Base-by-base conservation (phyloP, 1,140 invertebrate genomes). In the Euwallacea fornicatus region DNA sequence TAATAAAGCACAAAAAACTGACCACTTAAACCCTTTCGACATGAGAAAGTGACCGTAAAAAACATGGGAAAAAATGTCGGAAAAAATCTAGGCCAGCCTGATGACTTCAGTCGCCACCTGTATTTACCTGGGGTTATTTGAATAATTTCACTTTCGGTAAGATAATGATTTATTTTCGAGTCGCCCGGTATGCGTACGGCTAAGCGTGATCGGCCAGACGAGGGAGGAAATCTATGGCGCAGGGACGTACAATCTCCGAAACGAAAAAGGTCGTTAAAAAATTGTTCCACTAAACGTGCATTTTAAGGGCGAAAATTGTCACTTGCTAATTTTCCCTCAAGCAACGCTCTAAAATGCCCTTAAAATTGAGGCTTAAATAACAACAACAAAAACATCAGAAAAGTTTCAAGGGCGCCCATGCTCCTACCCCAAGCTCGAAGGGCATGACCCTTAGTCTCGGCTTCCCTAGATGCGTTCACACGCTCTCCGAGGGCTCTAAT, bases 391-490 rank as follows among this genome's bases (percentile, higher is more conserved):
- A 33, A 2, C 21, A 33, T 33, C 21, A 33, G 21, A 33, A 33
- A 33, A 33, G 21, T 33, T 33, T 33, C 21, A 70, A 64, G 69
- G 69, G 55, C 69, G 69, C 69, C 69, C 41, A 65, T 71, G 69
- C 42, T 58, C 69, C 55, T 64, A 66, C 63, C 56, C 60, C 69
- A 60, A 64, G 44, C 13, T 61, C 15, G 11, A 43, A 56, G 50
- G 56, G 53, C 70, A 72, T 72, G 71, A 63, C 71, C 65, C 65
- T 55, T 54, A 47, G 69, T 66, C 71, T 66, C 58, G 71, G 59
- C 74, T 69, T 75, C 74, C 74, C 74, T 75, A 71, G 74, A 73
- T 72, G 63, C 69, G 74, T 75, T 75, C 74, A 75, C 74, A 75
- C 74, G 74, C 71, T 75, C 71, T 72, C 65, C 50, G 69, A 72